A percentile compares a stretch with the other conserved stretches of the same genome.
Conservation (phyloP, 2,888 invertebrate species). For the Aspidiotus destructor region DNA sequence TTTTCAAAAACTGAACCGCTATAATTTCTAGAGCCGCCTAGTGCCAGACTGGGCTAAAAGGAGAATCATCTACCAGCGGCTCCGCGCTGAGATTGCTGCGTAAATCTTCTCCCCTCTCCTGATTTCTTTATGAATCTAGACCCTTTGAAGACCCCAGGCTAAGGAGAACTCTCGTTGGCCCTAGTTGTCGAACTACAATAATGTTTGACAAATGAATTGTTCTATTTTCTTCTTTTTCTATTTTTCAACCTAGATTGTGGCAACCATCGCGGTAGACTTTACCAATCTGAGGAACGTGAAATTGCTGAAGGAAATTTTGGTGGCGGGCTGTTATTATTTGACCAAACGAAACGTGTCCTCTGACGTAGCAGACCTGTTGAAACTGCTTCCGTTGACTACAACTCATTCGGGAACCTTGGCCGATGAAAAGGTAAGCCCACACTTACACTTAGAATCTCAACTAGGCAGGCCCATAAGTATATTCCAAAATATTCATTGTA, state of each 20-base stretch:
- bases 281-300: slow-evolving; percentile 54
- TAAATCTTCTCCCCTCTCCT: no score
- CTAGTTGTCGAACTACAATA: no score
- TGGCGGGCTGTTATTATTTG: slow-evolving; percentile 61
- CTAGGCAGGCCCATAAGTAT: background rate
- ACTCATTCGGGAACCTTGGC: slow-evolving; percentile 10
- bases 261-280: slow-evolving; percentile 37
- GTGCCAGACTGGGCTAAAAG: no score
- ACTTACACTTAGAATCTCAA: background rate
- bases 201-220: no score
- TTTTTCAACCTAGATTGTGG: slow-evolving; percentile 36
- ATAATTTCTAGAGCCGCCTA: no score
- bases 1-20: no score
- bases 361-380: slow-evolving; percentile 59
- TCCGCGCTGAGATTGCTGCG: no score
- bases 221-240: no score
- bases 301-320: slow-evolving; percentile 70
- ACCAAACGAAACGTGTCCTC: slow-evolving; percentile 61
- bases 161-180: no score
- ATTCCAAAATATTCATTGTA: background rate
- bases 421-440: slow-evolving; percentile 18
- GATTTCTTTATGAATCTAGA: no score
- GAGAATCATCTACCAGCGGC: no score
- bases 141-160: no score
- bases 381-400: slow-evolving; percentile 59